Conservation (phyloP, 2,888 invertebrate species). For the Lasioglossum zephyrum region DNA sequence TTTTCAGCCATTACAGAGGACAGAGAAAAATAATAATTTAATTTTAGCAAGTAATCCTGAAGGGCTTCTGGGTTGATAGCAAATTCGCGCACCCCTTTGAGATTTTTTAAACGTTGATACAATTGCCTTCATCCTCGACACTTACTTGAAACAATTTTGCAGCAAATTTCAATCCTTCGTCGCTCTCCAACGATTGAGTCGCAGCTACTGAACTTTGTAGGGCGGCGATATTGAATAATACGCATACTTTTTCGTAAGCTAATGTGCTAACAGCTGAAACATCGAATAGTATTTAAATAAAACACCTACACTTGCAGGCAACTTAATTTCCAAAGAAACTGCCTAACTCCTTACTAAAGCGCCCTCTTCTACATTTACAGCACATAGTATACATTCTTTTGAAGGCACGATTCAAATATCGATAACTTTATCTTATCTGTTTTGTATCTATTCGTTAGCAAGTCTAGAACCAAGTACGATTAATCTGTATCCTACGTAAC, state of each 20-base stretch:
- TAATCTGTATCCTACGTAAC: neutral
- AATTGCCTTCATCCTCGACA: neutral
- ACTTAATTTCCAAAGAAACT: neutral
- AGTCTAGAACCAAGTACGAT: neutral
- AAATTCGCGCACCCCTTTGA: too few relatives aligned
- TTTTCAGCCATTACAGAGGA: too few relatives aligned
- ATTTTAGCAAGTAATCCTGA: too few relatives aligned
- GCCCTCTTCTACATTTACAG: neutral
- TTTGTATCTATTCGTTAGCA: neutral
- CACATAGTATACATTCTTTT: neutral
- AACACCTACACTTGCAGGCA: neutral
- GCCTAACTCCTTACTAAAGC: neutral
- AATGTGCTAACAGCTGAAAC: constrained; percentile 93
- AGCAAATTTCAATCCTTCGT: constrained; percentile 96
- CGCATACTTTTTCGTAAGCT: constrained; percentile 96
- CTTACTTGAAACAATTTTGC: constrained; percentile 95
- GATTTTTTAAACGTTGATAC: too few relatives aligned
- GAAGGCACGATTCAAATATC: neutral
- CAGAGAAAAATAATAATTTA: too few relatives aligned
- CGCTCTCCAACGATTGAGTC: constrained; percentile 93
- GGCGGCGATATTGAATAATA: constrained; percentile 98
- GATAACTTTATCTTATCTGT: constrained; percentile 62
- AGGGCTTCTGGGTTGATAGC: too few relatives aligned
- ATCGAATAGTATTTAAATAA: constrained; percentile 1
- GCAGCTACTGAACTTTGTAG: constrained; percentile 95